phyloP scores from a whole-genome alignment of 2,113 vertebrate genomes.

The Telmatochromis brichardi region DNA sequence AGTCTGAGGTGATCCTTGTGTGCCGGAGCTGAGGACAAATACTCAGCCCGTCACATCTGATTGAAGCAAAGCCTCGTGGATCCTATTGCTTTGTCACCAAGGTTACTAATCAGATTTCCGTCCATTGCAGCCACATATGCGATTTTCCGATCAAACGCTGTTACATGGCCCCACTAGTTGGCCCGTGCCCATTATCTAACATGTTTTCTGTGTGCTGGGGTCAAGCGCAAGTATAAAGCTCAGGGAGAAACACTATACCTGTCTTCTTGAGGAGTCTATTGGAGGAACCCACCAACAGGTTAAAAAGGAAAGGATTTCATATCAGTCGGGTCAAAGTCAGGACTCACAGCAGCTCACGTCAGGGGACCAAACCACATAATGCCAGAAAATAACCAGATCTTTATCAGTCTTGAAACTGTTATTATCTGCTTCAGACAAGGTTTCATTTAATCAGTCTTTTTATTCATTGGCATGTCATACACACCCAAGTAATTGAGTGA shows the following conservation, averaged over 20 bases:
- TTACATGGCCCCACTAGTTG: conserved; percentile 74
- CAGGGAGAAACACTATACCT: conserved; percentile 87
- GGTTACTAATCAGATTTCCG: conserved; percentile 96
- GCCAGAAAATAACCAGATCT: conserved; percentile 26
- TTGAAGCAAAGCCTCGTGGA: conserved; percentile 75
- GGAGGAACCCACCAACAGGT: conserved; percentile 43
- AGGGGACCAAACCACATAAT: conserved; percentile 32
- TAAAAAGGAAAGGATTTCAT: conserved; percentile 42
- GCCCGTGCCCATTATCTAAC: conserved; percentile 86
- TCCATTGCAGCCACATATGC: conserved; percentile 79
- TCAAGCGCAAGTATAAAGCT: conserved; percentile 88
- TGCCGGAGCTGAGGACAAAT: conserved; percentile 71
- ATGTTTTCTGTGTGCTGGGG: conserved; percentile 87
- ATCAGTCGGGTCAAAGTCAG: conserved; percentile 45
- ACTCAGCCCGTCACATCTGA: conserved; percentile 82
- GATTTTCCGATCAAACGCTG: conserved; percentile 91
- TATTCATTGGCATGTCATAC: not conserved
- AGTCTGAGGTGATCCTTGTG: conserved; percentile 32
- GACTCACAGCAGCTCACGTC: conserved; percentile 30
- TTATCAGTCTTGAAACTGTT: not conserved
- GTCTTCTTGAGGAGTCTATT: conserved; percentile 57
- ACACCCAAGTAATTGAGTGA: not conserved
- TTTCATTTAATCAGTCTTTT: not conserved
- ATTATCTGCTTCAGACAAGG: not conserved
- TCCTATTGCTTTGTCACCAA: conserved; percentile 85